phyloP scores from a whole-genome alignment of 2,113 vertebrate species.

The Myotis lucifugus region DNA sequence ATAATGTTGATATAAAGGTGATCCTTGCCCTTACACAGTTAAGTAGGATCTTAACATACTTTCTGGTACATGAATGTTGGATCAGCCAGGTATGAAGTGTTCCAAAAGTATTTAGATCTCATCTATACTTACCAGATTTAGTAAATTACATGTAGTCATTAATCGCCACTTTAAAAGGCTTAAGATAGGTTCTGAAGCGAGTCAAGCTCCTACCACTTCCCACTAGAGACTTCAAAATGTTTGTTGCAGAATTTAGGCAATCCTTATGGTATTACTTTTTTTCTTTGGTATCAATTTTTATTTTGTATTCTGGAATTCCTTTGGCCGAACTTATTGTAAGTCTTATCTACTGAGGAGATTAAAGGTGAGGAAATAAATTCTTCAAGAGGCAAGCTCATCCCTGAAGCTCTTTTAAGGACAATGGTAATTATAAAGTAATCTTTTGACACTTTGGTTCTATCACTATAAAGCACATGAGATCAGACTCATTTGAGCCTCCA shows the following conservation, averaged over 20 bases:
- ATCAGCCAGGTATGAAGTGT: not conserved
- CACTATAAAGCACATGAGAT: not conserved
- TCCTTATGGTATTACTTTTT: not conserved
- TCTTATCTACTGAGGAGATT: not conserved
- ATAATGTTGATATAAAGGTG: not conserved
- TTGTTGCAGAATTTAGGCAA: not conserved
- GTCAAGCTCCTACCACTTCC: not conserved
- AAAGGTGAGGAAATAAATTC: not conserved
- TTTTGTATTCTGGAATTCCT: not conserved
- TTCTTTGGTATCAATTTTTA: not conserved
- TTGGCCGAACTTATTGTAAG: not conserved
- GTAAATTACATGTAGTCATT: conserved; percentile 14
- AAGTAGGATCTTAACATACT: not conserved
- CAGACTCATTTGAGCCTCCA: not conserved
- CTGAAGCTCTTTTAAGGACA: not conserved
- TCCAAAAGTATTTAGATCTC: not conserved
- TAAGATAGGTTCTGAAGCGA: not conserved
- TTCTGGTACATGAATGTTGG: not conserved
- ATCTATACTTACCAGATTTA: not conserved
- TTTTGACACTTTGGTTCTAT: not conserved
- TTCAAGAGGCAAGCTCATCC: not conserved
- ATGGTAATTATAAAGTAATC: not conserved
- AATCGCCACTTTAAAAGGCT: not conserved
- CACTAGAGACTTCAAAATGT: not conserved
- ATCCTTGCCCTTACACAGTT: not conserved